These are phyloP conservation scores for Pachycephus smyrnensis DNA, from an alignment of 2,888 invertebrate species.

Conservation along the genomic window DNA sequence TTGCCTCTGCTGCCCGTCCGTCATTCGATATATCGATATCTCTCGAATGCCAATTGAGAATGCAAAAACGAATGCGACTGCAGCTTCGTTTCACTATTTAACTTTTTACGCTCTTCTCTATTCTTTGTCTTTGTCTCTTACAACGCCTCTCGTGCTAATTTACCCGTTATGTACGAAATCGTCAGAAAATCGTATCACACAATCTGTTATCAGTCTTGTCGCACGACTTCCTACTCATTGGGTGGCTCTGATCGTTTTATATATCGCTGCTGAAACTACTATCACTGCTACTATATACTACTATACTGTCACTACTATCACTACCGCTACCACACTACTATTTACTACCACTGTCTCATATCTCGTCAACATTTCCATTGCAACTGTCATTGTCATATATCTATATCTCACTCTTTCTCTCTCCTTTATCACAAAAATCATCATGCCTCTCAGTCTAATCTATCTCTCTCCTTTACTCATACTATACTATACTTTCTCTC, in stretches of 20 bases:
- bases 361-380: background rate
- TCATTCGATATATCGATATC: background rate
- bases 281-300: background rate
- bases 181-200: background rate
- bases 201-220: background rate
- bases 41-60: background rate
- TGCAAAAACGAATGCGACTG: background rate
- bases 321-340: background rate
- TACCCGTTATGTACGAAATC: background rate
- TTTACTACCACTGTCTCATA: background rate
- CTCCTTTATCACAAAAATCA: constrained; percentile 9
- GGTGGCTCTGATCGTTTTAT: background rate
- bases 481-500: constrained; percentile 27
- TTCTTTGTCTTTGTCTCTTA: background rate
- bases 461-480: background rate
- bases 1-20: background rate
- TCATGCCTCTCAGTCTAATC: background rate
- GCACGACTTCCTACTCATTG: background rate
- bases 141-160: background rate
- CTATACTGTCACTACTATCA: background rate
- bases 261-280: background rate
- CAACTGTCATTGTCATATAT: background rate
- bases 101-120: background rate
- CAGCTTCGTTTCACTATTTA: constrained; percentile 3
- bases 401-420: constrained; percentile 24